phyloP scores from a whole-genome alignment of 2,113 vertebrate genomes.

The Alectura lathami region DNA sequence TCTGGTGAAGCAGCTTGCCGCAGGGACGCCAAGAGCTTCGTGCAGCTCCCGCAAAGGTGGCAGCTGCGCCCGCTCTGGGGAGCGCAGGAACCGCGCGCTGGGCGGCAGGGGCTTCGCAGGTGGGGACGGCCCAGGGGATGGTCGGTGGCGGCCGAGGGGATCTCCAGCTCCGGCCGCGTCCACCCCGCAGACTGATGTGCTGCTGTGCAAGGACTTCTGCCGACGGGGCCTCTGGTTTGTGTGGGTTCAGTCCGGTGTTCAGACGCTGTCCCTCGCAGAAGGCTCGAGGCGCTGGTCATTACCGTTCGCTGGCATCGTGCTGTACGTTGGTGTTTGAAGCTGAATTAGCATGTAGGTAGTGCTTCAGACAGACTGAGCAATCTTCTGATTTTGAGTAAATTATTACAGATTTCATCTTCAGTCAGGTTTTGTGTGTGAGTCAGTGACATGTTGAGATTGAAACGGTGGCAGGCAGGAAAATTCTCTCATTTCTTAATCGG shows the following conservation, averaged over 20 bases:
- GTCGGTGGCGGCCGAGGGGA: not conserved
- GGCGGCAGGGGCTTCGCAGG: not conserved
- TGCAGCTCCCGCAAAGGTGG: rapidly evolving
- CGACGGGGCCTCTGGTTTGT: not conserved
- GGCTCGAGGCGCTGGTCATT: not conserved
- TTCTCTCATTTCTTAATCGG: not conserved
- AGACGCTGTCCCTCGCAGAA: not conserved
- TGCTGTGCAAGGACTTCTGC: not conserved
- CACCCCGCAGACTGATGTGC: not conserved
- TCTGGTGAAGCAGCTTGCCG: not conserved
- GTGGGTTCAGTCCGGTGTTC: conserved; percentile 1
- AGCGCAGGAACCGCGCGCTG: rapidly evolving
- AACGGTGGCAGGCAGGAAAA: conserved; percentile 1
- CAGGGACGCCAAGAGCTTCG: not conserved
- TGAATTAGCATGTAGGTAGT: not conserved
- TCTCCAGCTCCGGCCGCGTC: not conserved
- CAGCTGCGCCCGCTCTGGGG: not conserved
- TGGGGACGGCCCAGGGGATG: not conserved
- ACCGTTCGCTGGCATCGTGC: not conserved
- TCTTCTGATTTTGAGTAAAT: not conserved
- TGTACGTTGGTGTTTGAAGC: not conserved
- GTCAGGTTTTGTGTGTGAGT: not conserved
- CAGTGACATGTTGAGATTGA: conserved; percentile 13
- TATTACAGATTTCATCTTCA: conserved; percentile 29
- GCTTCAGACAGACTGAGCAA: not conserved